Percentiles rank a stretch among this genome's conserved stretches.
These are phyloP conservation scores for Acronicta leporina DNA, from an alignment of 2,888 invertebrate species.

Conservation along the genomic window DNA sequence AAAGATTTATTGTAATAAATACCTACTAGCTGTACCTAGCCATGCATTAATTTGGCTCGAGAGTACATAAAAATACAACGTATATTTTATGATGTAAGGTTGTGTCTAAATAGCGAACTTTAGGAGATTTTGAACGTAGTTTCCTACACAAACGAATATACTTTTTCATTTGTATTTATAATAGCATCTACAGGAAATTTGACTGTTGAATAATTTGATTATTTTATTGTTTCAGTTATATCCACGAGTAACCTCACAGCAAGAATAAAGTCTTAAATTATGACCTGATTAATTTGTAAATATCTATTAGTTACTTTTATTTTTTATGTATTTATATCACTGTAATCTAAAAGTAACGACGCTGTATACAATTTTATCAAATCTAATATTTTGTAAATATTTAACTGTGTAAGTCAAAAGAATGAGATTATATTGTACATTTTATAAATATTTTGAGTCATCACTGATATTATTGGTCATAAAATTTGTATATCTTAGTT, in stretches of 20 bases:
- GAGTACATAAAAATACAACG: no score
- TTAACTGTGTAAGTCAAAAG: constrained; percentile 82
- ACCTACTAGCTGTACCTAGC: no score
- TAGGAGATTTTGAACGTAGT: no score
- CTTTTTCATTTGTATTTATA: no score
- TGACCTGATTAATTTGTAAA: constrained; percentile 84
- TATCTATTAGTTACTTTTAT: constrained; percentile 82
- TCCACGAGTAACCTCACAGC: constrained; percentile 90
- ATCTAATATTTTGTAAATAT: constrained; percentile 89
- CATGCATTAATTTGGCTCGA: no score
- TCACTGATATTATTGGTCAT: constrained; percentile 81
- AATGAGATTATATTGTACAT: constrained; percentile 89
- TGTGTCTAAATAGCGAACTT: no score
- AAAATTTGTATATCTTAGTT: constrained; percentile 86
- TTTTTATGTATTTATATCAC: constrained; percentile 88
- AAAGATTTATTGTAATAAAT: no score
- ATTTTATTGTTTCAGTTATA: constrained; percentile 87
- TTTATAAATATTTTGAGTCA: constrained; percentile 88
- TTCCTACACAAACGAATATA: no score
- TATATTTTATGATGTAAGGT: no score
- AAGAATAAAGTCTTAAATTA: constrained; percentile 76
- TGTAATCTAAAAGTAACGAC: constrained; percentile 83
- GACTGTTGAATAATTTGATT: neutral
- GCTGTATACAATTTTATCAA: constrained; percentile 88
- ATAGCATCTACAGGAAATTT: neutral